Evolutionary conservation across 92 coral and sea anemone genomes (phyloP), one percentile per base, ranked within the genome.

Genomic region (Siderastrea siderea): DNA sequence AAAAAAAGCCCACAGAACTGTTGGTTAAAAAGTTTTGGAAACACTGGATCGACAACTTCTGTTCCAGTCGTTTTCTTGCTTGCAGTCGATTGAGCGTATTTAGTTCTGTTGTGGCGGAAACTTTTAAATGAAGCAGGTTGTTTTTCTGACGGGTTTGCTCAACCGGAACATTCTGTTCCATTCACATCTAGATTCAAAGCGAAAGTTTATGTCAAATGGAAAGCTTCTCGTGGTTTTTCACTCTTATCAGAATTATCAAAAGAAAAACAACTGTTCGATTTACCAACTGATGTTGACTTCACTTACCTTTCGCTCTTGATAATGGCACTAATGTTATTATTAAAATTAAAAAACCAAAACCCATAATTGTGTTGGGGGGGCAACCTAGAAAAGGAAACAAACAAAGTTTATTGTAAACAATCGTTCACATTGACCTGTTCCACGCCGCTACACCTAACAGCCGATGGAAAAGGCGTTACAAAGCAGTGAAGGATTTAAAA

Each of bases 281-380:
- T 26, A 26, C 38, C 14, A 38, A 10, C 4, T 60, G 1, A 0
- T 9, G 15, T 4, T 19, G 5, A 12, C 53, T 60, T 2, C 9
- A 47, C 98, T 88, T 75, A 95, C 98, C 98, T 95, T 93, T 91
- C 79, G 94, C 93, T 68, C 92, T 91, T 82, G 95, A 89, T 47
- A 93, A 77, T 55, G 95, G 92, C 63, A 93, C 96, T 79, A 95
- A 74, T 71, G 90, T 87, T 83, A 95, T 68, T 82, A 95, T 78
- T 80, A 95, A 91, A 77, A 93, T 51, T 93, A 95, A 88, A 83
- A 88, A 84, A 66, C 96, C 87, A 53, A 95, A 94, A 89, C 98
- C 98, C 98, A 95, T 95, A 79, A 85, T 87, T 92, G 80, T 88
- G 88, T 83, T 60, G 82, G 82, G 38, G 38, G 38, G 54, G 74